A percentile compares a stretch with the other conserved stretches of the same genome.
These are phyloP conservation scores for Troilus luridus DNA, from an alignment of 2,888 invertebrate genomes.

Conservation along the genomic window DNA sequence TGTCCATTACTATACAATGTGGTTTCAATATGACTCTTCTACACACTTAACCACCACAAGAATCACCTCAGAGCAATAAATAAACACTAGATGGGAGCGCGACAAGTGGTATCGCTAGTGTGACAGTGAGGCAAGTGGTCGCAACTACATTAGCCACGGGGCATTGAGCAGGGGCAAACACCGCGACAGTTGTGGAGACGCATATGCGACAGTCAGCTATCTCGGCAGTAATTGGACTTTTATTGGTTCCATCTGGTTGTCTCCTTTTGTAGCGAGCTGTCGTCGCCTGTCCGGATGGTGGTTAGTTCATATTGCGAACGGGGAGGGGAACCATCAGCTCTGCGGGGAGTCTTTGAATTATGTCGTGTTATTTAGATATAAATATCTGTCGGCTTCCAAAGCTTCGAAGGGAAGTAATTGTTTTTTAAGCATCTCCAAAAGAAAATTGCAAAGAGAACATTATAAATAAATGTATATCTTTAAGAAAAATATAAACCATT, in stretches of 20 bases:
- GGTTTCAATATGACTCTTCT: not conserved
- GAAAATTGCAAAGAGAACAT: no score
- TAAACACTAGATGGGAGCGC: not conserved
- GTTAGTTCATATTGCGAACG: slow-evolving; percentile 4
- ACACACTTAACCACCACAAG: not conserved
- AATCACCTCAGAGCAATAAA: not conserved
- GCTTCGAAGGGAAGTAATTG: not conserved
- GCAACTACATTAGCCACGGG: slow-evolving; percentile 12
- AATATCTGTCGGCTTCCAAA: not conserved
- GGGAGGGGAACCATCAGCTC: not conserved
- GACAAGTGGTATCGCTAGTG: not conserved
- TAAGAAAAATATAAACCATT: no score
- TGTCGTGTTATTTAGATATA: not conserved
- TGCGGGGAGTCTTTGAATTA: not conserved
- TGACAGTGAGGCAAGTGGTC: not conserved
- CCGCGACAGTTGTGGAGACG: slow-evolving; percentile 19
- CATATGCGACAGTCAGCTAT: slow-evolving; percentile 29
- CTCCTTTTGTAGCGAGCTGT: slow-evolving; percentile 17
- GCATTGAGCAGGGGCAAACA: slow-evolving; percentile 33
- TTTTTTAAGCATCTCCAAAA: not conserved
- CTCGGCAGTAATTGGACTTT: slow-evolving; percentile 56
- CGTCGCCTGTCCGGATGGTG: slow-evolving; percentile 8
- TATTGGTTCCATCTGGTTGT: slow-evolving; percentile 55
- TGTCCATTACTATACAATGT: not conserved
- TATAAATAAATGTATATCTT: no score